phyloP scores from a whole-genome alignment of 2,113 vertebrate species.

The Phoenicopterus ruber region DNA sequence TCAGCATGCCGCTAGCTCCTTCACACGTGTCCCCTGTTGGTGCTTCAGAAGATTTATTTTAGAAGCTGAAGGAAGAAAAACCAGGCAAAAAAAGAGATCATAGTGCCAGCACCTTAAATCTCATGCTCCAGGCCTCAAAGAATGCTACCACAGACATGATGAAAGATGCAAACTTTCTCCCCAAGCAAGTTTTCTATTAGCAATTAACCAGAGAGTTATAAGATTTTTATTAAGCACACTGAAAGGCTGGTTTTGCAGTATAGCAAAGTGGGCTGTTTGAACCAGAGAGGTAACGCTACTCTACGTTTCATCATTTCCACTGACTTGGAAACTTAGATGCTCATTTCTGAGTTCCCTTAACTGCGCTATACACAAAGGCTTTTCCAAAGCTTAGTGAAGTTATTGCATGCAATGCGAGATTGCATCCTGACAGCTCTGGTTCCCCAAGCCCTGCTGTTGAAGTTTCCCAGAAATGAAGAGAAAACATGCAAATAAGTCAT shows the following conservation, averaged over 20 bases:
- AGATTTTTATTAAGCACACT: background rate
- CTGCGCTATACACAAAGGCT: background rate
- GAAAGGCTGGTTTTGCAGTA: background rate
- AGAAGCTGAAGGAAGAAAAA: background rate
- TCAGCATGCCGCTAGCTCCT: background rate
- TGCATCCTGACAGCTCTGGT: background rate
- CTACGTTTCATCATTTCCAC: background rate
- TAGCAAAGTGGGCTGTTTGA: background rate
- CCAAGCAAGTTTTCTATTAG: background rate
- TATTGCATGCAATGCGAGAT: background rate
- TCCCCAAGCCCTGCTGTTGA: background rate
- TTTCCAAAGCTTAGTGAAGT: background rate
- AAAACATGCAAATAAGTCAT: background rate
- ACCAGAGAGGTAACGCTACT: background rate
- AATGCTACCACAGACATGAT: background rate
- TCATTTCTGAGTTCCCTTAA: background rate
- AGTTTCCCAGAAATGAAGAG: background rate
- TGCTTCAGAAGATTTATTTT: background rate
- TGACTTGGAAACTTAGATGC: background rate
- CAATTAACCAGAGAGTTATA: background rate
- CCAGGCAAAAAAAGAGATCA: background rate
- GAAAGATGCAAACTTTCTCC: background rate
- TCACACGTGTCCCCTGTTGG: background rate
- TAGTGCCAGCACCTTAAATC: background rate
- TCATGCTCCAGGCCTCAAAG: background rate